Evolutionary conservation across 2,797 vertebrate genomes (phyloP), one percentile per base, ranked within the genome.

Genomic region (Anguilla pacifica): DNA sequence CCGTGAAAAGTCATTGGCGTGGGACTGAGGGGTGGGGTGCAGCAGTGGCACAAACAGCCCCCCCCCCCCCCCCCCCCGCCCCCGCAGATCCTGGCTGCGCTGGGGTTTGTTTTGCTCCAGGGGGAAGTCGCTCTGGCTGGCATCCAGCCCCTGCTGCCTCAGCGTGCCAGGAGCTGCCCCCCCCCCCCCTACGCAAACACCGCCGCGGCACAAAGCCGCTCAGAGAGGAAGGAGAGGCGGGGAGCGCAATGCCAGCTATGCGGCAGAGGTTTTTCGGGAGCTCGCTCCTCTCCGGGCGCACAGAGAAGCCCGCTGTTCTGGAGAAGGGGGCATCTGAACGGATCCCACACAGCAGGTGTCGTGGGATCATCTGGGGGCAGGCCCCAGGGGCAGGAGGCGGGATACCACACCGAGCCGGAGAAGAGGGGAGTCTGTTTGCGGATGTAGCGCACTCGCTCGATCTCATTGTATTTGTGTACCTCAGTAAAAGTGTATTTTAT

Each of bases 171-270:
- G 51, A 84, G 51, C 51, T n/a, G 51, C 15, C 2, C 39, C 39
- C 39, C 39, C 39, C 39, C 2, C 49, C 83, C 53, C 46, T 7
- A 31, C 83, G 31, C 51, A 57, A 31, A 84, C 51, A 59, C n/a
- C 0, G 31, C 39, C 61, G 19, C 61, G 25, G 61, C 87, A 74
- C 82, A 84, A 84, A 87, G 61, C 61, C 22, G 82, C 87, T 55
- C 64, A 84, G 82, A 87, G 87, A 55, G 64, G 49, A 74, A 74
- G 49, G 25, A 57, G 81, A 51, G 61, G 87, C 28, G 10, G 82
- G 82, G 46, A 83, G 64, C 64, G 31, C 59, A 39, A 83, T 25
- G 81, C 10, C 35, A 31, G 43, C 57, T 83, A 83, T 53, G 64
- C 9, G 61, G 46, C 82, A 10, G 84, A 67, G 61, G n/a, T 39